A percentile compares a stretch with the other conserved stretches of the same genome.
phyloP scores from a whole-genome alignment of 2,113 vertebrate species.

The Gambusia holbrooki region DNA sequence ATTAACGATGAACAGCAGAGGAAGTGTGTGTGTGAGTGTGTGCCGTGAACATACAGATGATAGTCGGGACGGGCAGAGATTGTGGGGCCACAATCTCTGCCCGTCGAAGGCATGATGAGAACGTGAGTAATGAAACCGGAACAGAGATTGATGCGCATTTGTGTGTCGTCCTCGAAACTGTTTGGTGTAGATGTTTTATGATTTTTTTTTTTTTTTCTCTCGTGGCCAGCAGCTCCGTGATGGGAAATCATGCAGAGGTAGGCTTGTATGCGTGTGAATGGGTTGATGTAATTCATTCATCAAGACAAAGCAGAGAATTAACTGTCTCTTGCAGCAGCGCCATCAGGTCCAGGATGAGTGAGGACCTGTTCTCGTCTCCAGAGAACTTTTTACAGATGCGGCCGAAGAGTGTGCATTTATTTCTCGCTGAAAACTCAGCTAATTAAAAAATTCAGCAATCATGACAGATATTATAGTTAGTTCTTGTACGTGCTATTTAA shows the following conservation, averaged over 20 bases:
- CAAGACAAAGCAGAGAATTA: slow-evolving; percentile 40
- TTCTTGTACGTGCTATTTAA: too few species aligned
- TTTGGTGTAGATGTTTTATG: slow-evolving; percentile 44
- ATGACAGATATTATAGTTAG: too few species aligned
- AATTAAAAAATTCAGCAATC: too few species aligned
- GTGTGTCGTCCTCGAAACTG: slow-evolving; percentile 17
- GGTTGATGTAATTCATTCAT: slow-evolving; percentile 27
- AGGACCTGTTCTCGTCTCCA: neutral
- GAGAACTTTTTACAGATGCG: neutral
- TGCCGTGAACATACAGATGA: slow-evolving; percentile 13
- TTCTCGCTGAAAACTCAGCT: neutral
- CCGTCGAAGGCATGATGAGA: slow-evolving; percentile 32
- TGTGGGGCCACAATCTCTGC: neutral
- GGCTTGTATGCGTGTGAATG: slow-evolving; percentile 14
- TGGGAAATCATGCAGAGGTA: slow-evolving; percentile 55
- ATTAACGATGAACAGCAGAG: slow-evolving; percentile 26
- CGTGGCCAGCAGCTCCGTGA: slow-evolving; percentile 37
- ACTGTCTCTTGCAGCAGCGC: slow-evolving; percentile 41
- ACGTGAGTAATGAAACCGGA: slow-evolving; percentile 32
- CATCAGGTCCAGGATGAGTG: slow-evolving; percentile 32
- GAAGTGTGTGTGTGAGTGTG: slow-evolving; percentile 15
- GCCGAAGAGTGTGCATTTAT: neutral
- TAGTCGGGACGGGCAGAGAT: neutral
- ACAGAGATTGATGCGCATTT: neutral
- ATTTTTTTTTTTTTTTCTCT: slow-evolving; percentile 12